These are phyloP conservation scores for Scopus umbretta DNA, from an alignment of 2,113 vertebrate genomes.

Conservation along the genomic window DNA sequence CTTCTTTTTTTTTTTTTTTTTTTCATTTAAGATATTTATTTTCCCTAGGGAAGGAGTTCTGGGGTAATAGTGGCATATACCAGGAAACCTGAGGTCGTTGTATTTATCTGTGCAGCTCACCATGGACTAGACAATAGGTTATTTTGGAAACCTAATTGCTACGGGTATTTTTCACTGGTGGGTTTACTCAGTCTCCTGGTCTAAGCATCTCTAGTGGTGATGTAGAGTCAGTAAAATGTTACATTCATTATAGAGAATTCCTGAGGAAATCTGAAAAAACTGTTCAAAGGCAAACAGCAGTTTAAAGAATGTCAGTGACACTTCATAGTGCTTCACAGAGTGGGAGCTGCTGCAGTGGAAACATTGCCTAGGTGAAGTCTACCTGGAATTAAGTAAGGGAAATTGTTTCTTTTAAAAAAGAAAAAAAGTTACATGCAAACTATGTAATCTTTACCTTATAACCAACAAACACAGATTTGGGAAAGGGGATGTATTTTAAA, in stretches of 20 bases:
- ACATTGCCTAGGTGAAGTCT: neutral
- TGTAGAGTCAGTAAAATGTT: neutral
- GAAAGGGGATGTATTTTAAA: neutral
- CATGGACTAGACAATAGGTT: neutral
- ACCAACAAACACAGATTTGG: neutral
- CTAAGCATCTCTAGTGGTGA: neutral
- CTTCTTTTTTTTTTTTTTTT: neutral
- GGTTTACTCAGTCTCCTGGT: neutral
- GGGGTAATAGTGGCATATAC: neutral
- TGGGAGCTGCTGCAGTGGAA: neutral
- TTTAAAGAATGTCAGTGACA: slow-evolving; percentile 8
- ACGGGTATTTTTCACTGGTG: neutral
- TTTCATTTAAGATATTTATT: neutral
- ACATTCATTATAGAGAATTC: slow-evolving; percentile 33
- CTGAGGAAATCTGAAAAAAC: slow-evolving; percentile 13
- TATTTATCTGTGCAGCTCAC: neutral
- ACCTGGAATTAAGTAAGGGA: neutral
- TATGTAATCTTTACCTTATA: neutral
- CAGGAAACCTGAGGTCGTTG: neutral
- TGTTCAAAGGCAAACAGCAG: slow-evolving; percentile 29
- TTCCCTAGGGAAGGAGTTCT: neutral
- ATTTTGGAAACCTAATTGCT: neutral
- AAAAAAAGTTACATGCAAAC: neutral
- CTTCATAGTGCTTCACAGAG: neutral
- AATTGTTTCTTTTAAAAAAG: neutral